phyloP scores from a whole-genome alignment of 2,113 vertebrate species.

The Stercorarius parasiticus region DNA sequence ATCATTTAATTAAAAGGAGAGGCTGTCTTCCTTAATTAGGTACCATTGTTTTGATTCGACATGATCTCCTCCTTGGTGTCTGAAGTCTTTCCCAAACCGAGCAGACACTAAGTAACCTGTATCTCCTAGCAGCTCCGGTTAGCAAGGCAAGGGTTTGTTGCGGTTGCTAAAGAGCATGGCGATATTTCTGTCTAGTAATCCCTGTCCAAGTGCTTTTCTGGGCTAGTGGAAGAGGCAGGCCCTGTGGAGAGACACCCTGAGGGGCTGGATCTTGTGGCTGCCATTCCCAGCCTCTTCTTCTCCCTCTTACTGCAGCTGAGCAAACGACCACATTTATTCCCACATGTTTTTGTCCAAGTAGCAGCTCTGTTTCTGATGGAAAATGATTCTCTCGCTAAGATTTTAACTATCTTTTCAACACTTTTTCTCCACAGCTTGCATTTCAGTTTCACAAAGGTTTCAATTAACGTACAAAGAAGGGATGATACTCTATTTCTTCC shows the following conservation, averaged over 20 bases:
- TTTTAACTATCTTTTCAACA: neutral
- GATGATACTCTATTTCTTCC: neutral
- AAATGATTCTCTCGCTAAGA: neutral
- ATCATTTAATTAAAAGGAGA: neutral
- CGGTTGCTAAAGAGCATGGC: rapidly evolving
- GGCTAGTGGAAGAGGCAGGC: neutral
- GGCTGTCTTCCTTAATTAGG: neutral
- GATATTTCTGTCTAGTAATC: neutral
- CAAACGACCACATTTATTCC: neutral
- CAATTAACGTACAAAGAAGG: neutral
- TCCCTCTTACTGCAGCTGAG: neutral
- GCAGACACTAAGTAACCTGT: neutral
- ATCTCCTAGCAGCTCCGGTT: neutral
- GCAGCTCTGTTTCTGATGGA: neutral
- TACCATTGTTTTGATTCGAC: neutral
- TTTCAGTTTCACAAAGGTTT: neutral
- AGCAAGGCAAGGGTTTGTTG: neutral
- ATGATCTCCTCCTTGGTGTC: neutral
- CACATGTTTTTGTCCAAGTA: rapidly evolving
- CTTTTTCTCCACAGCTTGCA: neutral
- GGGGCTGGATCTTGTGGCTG: neutral
- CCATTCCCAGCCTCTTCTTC: neutral
- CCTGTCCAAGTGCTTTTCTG: neutral
- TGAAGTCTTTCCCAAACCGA: neutral
- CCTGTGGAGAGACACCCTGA: rapidly evolving